phyloP scores from a whole-genome alignment of 2,888 invertebrate species.

The Belgica antarctica region DNA sequence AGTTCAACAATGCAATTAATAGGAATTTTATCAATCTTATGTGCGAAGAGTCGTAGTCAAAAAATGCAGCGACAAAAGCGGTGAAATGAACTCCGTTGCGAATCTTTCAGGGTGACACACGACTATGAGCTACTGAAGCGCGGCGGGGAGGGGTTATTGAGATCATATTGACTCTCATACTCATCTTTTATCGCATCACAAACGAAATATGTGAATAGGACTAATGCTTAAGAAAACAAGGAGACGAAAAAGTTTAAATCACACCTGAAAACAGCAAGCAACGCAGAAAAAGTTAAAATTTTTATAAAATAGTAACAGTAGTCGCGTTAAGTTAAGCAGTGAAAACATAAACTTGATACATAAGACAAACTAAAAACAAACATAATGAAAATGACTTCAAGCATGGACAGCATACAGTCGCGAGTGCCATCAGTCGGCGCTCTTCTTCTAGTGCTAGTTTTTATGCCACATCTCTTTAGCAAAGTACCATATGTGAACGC shows the following conservation, averaged over 20 bases:
- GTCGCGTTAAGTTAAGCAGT: not conserved
- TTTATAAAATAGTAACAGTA: slow-evolving; percentile 7
- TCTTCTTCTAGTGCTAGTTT: slow-evolving; percentile 40
- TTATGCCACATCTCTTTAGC: slow-evolving; percentile 43
- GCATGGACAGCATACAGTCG: slow-evolving; percentile 41
- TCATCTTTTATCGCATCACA: slow-evolving; percentile 16
- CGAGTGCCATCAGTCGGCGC: slow-evolving; percentile 39
- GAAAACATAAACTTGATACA: not conserved
- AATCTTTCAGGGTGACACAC: slow-evolving; percentile 21
- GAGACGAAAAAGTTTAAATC: slow-evolving; percentile 1
- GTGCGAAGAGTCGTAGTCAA: not conserved
- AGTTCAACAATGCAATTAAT: slow-evolving; percentile 34
- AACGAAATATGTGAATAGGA: not conserved
- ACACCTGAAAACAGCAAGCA: not conserved
- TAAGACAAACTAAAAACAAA: slow-evolving; percentile 13
- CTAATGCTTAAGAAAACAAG: not conserved
- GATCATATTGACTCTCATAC: slow-evolving; percentile 28
- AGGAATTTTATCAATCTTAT: slow-evolving; percentile 36
- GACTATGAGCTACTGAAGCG: not conserved
- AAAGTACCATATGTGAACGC: slow-evolving; percentile 43
- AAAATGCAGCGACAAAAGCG: slow-evolving; percentile 36
- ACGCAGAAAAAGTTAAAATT: slow-evolving; percentile 2
- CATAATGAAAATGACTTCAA: slow-evolving; percentile 32
- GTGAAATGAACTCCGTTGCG: slow-evolving; percentile 36
- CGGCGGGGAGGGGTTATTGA: not conserved